Evolutionary conservation across 2,797 vertebrate genomes (phyloP).

Genomic region (Cuculus canorus): DNA sequence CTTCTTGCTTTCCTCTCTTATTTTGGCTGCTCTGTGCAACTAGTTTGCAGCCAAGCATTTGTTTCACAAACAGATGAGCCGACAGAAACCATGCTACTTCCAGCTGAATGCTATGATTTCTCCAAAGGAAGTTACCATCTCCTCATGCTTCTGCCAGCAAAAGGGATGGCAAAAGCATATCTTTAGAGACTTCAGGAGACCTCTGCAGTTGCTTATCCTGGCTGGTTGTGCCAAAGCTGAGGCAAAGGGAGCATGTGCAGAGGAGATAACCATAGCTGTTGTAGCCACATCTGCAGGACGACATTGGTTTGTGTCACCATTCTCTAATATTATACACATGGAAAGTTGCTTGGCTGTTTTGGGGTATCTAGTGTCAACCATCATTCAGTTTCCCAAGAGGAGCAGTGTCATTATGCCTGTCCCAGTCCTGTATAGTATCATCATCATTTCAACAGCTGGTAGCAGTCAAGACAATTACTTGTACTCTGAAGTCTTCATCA

Average conservation of each 20-base stretch:
- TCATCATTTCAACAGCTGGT: not conserved
- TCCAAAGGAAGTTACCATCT: not conserved
- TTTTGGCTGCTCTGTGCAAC: fast-evolving
- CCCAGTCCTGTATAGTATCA: not conserved
- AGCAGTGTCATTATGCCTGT: not conserved
- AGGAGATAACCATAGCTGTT: not conserved
- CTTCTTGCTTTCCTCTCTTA: fast-evolving
- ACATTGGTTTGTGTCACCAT: fast-evolving
- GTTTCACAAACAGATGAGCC: not conserved
- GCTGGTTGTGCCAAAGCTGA: not conserved
- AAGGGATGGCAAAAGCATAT: not conserved
- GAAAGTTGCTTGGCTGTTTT: not conserved
- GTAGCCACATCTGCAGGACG: not conserved
- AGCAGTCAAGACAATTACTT: not conserved
- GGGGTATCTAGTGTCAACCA: not conserved
- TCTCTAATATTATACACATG: not conserved
- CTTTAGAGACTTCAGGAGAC: not conserved
- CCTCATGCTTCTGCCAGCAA: not conserved
- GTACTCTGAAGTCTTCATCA: not conserved
- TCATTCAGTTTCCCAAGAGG: not conserved
- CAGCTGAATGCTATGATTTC: not conserved
- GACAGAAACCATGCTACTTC: not conserved
- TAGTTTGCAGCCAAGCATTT: not conserved
- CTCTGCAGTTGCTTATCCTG: not conserved
- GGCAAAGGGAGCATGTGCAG: not conserved